Percentiles rank a stretch among this genome's conserved stretches.
These are phyloP conservation scores for Littorina saxatilis DNA, from an alignment of 1,140 invertebrate genomes.

Conservation along the genomic window DNA sequence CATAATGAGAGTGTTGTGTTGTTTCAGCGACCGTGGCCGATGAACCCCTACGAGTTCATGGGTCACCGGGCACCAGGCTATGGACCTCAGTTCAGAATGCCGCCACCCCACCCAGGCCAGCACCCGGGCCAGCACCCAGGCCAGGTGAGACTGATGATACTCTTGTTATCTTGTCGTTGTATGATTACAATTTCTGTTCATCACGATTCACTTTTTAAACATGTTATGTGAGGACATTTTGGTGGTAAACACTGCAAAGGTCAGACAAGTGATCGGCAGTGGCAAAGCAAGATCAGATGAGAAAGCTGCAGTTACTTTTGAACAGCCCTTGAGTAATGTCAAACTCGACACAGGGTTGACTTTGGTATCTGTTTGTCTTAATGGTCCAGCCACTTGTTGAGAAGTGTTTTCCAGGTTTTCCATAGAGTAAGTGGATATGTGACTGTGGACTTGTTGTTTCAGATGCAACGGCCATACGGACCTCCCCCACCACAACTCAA, in stretches of 20 bases:
- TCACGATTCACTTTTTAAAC: too few relatives aligned
- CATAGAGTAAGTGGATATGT: not conserved
- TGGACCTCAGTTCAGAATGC: conserved; percentile 61
- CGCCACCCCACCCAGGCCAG: conserved; percentile 62
- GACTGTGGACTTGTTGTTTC: not conserved
- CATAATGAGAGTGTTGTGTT: too few relatives aligned
- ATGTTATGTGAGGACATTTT: too few relatives aligned
- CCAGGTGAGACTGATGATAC: conserved; percentile 40
- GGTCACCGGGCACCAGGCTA: conserved; percentile 64
- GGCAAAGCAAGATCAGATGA: too few relatives aligned
- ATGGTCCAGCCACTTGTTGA: too few relatives aligned
- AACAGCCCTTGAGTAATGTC: too few relatives aligned
- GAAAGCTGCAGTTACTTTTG: too few relatives aligned
- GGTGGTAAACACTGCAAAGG: too few relatives aligned
- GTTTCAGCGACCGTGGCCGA: conserved; percentile 64
- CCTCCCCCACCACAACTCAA: conserved; percentile 50
- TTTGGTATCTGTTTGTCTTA: too few relatives aligned
- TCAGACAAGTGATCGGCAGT: too few relatives aligned
- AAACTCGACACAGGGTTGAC: too few relatives aligned
- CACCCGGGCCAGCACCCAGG: conserved; percentile 62
- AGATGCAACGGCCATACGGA: conserved; percentile 52
- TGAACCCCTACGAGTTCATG: conserved; percentile 70
- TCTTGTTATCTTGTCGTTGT: too few relatives aligned
- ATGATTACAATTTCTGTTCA: not conserved
- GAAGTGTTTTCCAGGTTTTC: not conserved